phyloP scores from a whole-genome alignment of 1,140 invertebrate species.

The Drosophila bocki region DNA sequence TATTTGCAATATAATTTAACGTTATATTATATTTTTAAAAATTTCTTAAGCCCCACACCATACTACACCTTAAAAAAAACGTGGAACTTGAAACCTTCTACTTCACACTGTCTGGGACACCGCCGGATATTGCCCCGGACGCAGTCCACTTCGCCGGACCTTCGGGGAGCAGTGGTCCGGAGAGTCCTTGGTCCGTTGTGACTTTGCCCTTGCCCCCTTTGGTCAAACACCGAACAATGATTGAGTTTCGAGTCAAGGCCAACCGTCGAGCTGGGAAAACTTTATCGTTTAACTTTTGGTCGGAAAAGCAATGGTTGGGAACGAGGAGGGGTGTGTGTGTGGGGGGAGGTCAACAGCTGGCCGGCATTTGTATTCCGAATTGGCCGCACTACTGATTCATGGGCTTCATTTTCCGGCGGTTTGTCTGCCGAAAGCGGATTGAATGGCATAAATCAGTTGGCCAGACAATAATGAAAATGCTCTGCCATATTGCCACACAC shows the following conservation, averaged over 20 bases:
- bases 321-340: neutral
- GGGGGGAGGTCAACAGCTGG: constrained; percentile 25
- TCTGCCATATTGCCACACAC: constrained; percentile 47
- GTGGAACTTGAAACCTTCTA: neutral
- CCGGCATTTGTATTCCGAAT: constrained; percentile 54
- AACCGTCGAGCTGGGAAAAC: constrained; percentile 40
- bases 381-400: constrained; percentile 65
- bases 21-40: neutral
- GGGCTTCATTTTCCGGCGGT: constrained; percentile 66
- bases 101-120: neutral
- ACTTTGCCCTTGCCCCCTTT: constrained; percentile 27
- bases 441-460: constrained; percentile 71
- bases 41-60: too few species aligned
- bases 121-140: constrained; percentile 13
- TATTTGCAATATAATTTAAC: neutral
- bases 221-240: constrained; percentile 42
- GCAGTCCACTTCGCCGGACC: constrained; percentile 5
- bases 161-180: neutral
- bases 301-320: neutral
- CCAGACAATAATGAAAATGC: constrained; percentile 72
- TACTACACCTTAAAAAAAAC: neutral
- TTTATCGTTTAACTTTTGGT: constrained; percentile 54
- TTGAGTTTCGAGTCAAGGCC: constrained; percentile 56
- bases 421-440: constrained; percentile 67
- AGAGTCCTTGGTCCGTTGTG: constrained; percentile 1